These are phyloP conservation scores for Steinernema hermaphroditum DNA, from an alignment of 2,888 invertebrate species.

Conservation along the genomic window DNA sequence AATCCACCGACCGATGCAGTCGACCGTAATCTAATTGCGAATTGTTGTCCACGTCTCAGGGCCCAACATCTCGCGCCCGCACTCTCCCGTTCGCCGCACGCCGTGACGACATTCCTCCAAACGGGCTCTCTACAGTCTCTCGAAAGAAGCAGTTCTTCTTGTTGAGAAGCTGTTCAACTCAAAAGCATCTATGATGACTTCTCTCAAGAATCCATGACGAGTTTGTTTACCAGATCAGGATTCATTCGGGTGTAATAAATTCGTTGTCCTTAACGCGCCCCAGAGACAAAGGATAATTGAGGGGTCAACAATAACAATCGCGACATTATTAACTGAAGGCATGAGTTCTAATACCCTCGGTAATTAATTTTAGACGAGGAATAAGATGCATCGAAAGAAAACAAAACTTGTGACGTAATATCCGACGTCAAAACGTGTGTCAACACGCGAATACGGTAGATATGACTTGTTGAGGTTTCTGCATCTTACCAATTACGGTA, in stretches of 20 bases:
- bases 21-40: constrained; percentile 27
- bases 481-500: not conserved
- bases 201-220: not conserved
- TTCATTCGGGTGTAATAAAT: constrained; percentile 13
- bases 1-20: constrained; percentile 22
- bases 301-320: constrained; percentile 28
- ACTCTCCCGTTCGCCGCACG: not conserved
- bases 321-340: not conserved
- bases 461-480: not conserved
- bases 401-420: not conserved
- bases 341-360: too few relatives aligned
- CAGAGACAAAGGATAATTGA: constrained; percentile 26
- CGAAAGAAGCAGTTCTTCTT: not conserved
- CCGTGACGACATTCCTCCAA: constrained; percentile 2
- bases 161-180: not conserved
- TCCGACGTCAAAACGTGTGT: too few relatives aligned
- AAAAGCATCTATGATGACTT: not conserved
- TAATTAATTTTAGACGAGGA: too few relatives aligned
- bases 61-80: constrained; percentile 9
- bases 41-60: constrained; percentile 27
- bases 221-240: not conserved
- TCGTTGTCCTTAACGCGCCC: constrained; percentile 17
- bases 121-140: constrained; percentile 3
- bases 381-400: too few relatives aligned
- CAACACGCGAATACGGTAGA: too few relatives aligned